Percentiles rank a stretch among this genome's conserved stretches.
These are phyloP conservation scores for Arrhamphus sclerolepis DNA, from an alignment of 2,797 vertebrate genomes.

Conservation along the genomic window DNA sequence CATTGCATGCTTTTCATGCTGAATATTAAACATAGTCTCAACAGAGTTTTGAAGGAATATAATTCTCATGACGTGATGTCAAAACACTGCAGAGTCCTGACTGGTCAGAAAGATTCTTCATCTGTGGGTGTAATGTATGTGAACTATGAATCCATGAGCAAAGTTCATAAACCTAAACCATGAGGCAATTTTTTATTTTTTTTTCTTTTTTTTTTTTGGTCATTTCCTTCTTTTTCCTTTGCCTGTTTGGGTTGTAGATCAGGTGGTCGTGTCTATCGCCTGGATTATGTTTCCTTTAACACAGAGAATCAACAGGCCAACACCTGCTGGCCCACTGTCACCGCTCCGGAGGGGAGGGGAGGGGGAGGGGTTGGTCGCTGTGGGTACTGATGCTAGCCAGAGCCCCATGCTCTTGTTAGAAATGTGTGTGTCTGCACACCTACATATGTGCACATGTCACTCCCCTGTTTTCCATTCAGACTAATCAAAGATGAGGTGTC, in stretches of 20 bases:
- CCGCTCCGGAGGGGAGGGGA: slow-evolving; percentile 45
- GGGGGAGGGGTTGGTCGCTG: no score
- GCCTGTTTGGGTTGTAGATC: slow-evolving; percentile 57
- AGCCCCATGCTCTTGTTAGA: slow-evolving; percentile 26
- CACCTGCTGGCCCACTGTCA: slow-evolving; percentile 72
- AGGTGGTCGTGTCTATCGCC: slow-evolving; percentile 69
- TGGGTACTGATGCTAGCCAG: slow-evolving; percentile 57
- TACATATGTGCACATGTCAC: slow-evolving; percentile 18
- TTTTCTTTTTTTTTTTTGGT: no score
- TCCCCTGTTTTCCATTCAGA: slow-evolving; percentile 54
- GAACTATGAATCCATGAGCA: no score
- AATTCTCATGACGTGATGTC: no score
- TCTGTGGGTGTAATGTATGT: no score
- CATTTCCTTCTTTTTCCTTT: not conserved
- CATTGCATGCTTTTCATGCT: no score
- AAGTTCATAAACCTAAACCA: no score
- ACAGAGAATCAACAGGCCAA: slow-evolving; percentile 46
- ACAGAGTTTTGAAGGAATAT: no score
- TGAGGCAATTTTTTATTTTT: no score
- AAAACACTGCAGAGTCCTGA: no score
- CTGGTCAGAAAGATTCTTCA: no score
- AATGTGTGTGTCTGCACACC: slow-evolving; percentile 9
- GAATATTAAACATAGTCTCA: no score
- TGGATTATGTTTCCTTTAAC: slow-evolving; percentile 57
- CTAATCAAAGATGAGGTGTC: slow-evolving; percentile 70